Conservation (phyloP, 2,888 invertebrate species). For the Biston stratarius region DNA sequence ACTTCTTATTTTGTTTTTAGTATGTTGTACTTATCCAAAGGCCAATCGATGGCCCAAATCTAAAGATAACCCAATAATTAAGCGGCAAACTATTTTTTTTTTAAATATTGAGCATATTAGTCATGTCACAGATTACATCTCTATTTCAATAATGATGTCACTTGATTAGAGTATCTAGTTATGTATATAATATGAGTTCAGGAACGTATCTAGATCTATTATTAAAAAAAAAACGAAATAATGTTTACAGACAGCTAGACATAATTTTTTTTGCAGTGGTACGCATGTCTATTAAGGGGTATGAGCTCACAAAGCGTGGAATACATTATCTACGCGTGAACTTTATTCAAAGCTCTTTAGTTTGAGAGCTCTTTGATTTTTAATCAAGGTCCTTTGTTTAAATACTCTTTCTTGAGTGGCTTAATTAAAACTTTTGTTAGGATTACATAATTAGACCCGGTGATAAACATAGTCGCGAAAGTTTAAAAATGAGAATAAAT, state of each 20-base stretch:
- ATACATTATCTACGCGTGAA: constrained; percentile 81
- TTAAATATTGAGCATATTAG: too few species aligned
- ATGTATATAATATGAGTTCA: background rate
- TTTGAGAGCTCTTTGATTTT: constrained; percentile 46
- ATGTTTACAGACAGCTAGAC: constrained; percentile 37
- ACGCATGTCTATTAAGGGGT: constrained; percentile 79
- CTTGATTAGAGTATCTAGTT: background rate
- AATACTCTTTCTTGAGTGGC: background rate
- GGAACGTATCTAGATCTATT: background rate
- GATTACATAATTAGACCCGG: too few species aligned
- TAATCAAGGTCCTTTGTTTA: background rate
- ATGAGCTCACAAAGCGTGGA: constrained; percentile 84
- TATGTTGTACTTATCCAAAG: background rate
- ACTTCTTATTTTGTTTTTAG: too few species aligned
- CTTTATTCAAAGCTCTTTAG: constrained; percentile 73
- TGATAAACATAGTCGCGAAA: too few species aligned
- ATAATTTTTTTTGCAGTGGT: constrained; percentile 30
- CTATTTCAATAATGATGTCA: background rate
- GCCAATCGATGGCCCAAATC: background rate
- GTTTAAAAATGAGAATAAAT: too few species aligned
- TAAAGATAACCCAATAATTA: background rate
- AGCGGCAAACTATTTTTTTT: too few species aligned
- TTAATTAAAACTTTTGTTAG: background rate
- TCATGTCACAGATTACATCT: background rate
- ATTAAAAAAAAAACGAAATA: constrained; percentile 18